A percentile compares a stretch with the other conserved stretches of the same genome.
These are phyloP conservation scores for Microctonus brassicae DNA, from an alignment of 2,888 invertebrate species.

Conservation along the genomic window DNA sequence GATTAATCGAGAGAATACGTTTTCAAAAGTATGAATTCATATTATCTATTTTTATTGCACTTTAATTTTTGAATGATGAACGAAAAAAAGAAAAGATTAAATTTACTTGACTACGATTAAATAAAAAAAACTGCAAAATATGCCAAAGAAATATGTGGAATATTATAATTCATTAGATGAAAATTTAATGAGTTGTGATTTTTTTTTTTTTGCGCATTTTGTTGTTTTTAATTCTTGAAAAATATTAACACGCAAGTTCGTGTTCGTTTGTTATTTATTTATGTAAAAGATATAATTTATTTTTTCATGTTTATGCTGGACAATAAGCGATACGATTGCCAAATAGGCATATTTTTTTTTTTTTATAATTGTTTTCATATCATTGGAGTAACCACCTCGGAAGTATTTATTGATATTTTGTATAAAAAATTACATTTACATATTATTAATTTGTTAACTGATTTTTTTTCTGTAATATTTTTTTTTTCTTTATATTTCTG, in stretches of 20 bases:
- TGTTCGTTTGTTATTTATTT: not conserved
- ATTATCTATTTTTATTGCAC: slow-evolving; percentile 7
- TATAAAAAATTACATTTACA: not conserved
- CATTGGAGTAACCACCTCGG: not conserved
- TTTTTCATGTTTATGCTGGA: not conserved
- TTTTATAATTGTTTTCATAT: not conserved
- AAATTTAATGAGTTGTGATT: not conserved
- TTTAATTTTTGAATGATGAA: not conserved
- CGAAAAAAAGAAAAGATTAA: not conserved
- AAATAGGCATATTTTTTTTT: not conserved
- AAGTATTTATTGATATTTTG: not conserved
- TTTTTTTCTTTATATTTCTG: not conserved
- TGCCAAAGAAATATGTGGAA: not conserved
- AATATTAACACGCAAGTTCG: not conserved
- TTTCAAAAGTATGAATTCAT: not conserved
- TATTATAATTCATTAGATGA: not conserved
- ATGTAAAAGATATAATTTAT: not conserved
- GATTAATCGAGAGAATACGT: not conserved
- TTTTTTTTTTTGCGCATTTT: not conserved
- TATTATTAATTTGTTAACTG: not conserved
- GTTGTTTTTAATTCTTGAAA: not conserved
- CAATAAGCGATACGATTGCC: not conserved
- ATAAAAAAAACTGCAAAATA: not conserved
- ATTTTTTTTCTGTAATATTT: not conserved
- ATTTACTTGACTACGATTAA: not conserved